Evolutionary conservation across 1,140 invertebrate species (phyloP).

Genomic region (Thrips palmi): DNA sequence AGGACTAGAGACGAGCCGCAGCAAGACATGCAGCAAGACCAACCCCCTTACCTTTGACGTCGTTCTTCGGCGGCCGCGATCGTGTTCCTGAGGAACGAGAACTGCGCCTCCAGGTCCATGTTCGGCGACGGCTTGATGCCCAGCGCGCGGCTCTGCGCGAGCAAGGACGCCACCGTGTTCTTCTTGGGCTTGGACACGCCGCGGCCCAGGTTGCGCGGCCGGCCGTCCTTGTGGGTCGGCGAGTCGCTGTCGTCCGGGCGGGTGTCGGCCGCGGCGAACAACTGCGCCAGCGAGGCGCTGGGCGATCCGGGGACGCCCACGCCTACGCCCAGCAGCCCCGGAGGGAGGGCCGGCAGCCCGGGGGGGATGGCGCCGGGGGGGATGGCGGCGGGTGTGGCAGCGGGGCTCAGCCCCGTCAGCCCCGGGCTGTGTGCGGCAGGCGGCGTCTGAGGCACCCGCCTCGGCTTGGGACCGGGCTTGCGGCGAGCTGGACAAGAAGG

Average conservation of each 20-base stretch:
- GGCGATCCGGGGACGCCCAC: conserved; percentile 28
- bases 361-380: background rate
- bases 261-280: conserved; percentile 34
- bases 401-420: background rate
- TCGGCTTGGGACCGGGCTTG: conserved; percentile 51
- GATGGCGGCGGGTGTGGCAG: background rate
- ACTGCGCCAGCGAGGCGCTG: conserved; percentile 29
- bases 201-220: conserved; percentile 60
- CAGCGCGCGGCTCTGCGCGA: conserved; percentile 64
- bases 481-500: conserved; percentile 44
- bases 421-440: conserved; percentile 7
- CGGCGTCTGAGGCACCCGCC: conserved; percentile 38
- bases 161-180: conserved; percentile 70
- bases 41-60: too few species aligned
- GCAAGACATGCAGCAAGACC: too few species aligned
- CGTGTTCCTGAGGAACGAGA: too few species aligned
- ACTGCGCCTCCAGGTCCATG: too few species aligned
- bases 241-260: conserved; percentile 42
- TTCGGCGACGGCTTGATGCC: conserved; percentile 42
- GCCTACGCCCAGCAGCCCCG: background rate
- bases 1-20: too few species aligned
- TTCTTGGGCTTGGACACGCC: conserved; percentile 78
- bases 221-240: conserved; percentile 37
- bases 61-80: too few species aligned
- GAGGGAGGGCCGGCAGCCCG: background rate